Base-by-base conservation (phyloP, 2,888 invertebrate species). In the Protonemura montana region DNA sequence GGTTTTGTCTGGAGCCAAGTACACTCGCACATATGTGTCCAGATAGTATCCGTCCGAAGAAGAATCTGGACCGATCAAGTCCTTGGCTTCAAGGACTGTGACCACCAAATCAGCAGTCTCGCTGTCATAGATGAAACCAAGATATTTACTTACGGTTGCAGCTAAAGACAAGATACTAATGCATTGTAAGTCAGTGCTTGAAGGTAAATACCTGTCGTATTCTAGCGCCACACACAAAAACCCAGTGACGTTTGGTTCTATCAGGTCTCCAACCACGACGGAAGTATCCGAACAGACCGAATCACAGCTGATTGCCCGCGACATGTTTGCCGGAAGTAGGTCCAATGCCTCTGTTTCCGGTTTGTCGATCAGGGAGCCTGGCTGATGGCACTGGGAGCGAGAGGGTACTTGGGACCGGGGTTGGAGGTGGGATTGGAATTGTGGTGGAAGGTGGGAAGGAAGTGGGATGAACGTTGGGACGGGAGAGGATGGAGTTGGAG, bases 241-340 rank as follows among this genome's bases (percentile, higher is more conserved):
- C 5, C 96, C 96, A 0, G 95, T 95, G 87, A 95, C 92, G 88
- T 95, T 94, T 10, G 95, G 93, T 89, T 94, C 94, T 89, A 95
- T 95, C 82, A 95, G 92, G 89, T 96, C 95, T 84, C 94, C 94
- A 30, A 95, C 92, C 28, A 94, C 93, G 0, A 96, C 94, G 0
- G 96, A 96, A 0, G 96, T 95, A 89, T 96, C 96, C 0, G 96
- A 96, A 89, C 95, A 95, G 29, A 97, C 95, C 84, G 96, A 96
- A 89, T 96, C 96, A 90, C 96, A 96, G 29, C 96, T 96, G 89
- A 95, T 93, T 0, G 96, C 96, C 87, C 95, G 91, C 89, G 94
- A 93, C 86, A 95, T 91, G 59, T 90, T 90, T 0, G 92, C 89
- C 0, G 91, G 89, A 42, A 87, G 42, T 21, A 35, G 80, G 26